A percentile compares a stretch with the other conserved stretches of the same genome.
phyloP scores from a whole-genome alignment of 2,797 vertebrate species.

The Iguana delicatissima region DNA sequence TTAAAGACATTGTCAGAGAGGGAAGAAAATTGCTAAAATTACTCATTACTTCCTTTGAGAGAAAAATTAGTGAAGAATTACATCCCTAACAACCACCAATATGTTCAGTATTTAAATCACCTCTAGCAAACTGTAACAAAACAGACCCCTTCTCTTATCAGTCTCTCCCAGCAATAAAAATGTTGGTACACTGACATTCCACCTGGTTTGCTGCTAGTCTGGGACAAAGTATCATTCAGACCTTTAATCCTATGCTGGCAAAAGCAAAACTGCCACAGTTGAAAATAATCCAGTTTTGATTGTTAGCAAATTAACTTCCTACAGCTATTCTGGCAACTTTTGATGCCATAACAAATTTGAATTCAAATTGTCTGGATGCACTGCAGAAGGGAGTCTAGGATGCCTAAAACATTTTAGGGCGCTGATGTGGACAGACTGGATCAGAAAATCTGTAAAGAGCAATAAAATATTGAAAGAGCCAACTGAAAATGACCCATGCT shows the following conservation, averaged over 20 bases:
- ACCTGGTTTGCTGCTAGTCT: constrained; percentile 9
- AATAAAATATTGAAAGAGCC: constrained; percentile 26
- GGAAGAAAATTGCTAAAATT: no score
- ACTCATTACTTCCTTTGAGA: no score
- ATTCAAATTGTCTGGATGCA: constrained; percentile 20
- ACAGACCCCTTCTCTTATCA: neutral
- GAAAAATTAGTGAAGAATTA: no score
- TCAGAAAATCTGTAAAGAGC: constrained; percentile 54
- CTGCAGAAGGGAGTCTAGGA: constrained; percentile 8
- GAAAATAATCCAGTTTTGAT: neutral
- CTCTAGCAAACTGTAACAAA: neutral
- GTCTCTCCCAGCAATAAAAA: neutral
- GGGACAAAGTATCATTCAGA: neutral
- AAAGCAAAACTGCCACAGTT: constrained; percentile 19
- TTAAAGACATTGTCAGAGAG: no score
- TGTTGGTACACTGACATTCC: fast-evolving
- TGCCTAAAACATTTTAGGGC: neutral
- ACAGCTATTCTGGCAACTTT: constrained; percentile 25
- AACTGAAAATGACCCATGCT: neutral
- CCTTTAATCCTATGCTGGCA: constrained; percentile 20
- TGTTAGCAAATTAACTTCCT: constrained; percentile 48
- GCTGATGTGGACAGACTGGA: constrained; percentile 2
- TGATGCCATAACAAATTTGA: constrained; percentile 49
- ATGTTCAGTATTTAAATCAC: constrained; percentile 20
- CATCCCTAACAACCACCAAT: neutral